A percentile compares a stretch with the other conserved stretches of the same genome.
Evolutionary conservation across 2,797 vertebrate genomes (phyloP).

Genomic region (Leuciscus waleckii): DNA sequence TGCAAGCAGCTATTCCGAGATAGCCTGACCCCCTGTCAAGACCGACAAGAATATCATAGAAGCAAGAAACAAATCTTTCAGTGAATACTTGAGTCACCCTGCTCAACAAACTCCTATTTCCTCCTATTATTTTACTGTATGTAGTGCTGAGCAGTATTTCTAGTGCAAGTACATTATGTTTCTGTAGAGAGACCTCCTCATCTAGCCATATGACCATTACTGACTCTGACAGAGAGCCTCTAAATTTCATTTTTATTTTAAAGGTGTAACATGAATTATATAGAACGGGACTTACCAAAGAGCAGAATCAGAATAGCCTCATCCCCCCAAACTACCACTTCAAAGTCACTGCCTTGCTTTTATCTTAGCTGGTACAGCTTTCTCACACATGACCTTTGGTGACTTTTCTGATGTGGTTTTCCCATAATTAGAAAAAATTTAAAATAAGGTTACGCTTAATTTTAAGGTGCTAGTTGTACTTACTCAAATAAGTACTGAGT

Average conservation of each 20-base stretch:
- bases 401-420: neutral
- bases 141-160: conserved; percentile 23
- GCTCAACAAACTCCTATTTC: conserved; percentile 24
- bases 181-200: conserved; percentile 35
- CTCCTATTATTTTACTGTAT: neutral
- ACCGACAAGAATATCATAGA: conserved; percentile 34
- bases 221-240: conserved; percentile 54
- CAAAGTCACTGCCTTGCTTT: conserved; percentile 23
- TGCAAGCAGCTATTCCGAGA: neutral
- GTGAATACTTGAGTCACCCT: conserved; percentile 43
- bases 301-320: conserved; percentile 58
- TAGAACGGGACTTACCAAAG: conserved; percentile 48
- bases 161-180: conserved; percentile 11
- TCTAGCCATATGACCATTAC: conserved; percentile 37
- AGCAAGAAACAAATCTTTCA: conserved; percentile 53
- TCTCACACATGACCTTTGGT: neutral
- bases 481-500: no score
- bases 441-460: neutral
- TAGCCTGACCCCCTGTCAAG: conserved; percentile 37
- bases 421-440: neutral
- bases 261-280: conserved; percentile 66
- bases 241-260: conserved; percentile 66
- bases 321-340: conserved; percentile 34
- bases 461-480: no score
- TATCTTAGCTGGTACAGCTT: conserved; percentile 20